Base-by-base conservation (phyloP, 2,888 invertebrate species). In the Prosopocoilus inquinatus region DNA sequence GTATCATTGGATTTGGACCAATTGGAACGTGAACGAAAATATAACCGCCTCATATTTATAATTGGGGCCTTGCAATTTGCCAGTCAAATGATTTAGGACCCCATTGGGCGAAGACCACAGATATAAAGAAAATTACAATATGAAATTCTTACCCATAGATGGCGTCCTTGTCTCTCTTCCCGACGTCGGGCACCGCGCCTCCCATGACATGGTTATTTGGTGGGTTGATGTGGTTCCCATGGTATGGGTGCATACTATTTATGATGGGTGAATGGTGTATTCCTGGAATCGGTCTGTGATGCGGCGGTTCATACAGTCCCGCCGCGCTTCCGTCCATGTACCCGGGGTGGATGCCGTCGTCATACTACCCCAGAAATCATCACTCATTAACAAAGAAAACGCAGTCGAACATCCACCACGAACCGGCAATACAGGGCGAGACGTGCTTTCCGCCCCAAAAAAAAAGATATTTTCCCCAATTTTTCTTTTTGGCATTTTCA, bases 111-210 rank as follows among this genome's bases (percentile, higher is more conserved):
- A n/a, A n/a, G n/a, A n/a, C n/a, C n/a, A n/a, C n/a, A n/a, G n/a
- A n/a, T n/a, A n/a, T n/a, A n/a, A n/a, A n/a, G n/a, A n/a, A n/a
- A n/a, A 28, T 28, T 28, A 28, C 3, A 28, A 7, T 5, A 28
- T 5, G 35, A 54, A 44, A 50, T 36, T 86, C 94, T 91, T 86
- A 96, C 96, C 96, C 95, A 82, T 96, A 96, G 79, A 96, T 96
- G 77, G 96, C 94, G 84, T 96, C 96, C 84, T 96, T 96, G 84
- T 96, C 96, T 78, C 96, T 84, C 84, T 96, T 96, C 82, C 94
- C 94, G 72, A 94, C 94, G 80, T 94, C 93, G 72, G 94, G 93
- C 60, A 86, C 84, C 65, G 82, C 80, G 75, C 79, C 71, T 81
- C 90, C 89, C 83, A 91, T 86, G 77, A 92, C 91, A 81, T 92